A percentile compares a stretch with the other conserved stretches of the same genome.
Conservation (phyloP, 2,113 vertebrate genomes). For the Echinops telfairi region DNA sequence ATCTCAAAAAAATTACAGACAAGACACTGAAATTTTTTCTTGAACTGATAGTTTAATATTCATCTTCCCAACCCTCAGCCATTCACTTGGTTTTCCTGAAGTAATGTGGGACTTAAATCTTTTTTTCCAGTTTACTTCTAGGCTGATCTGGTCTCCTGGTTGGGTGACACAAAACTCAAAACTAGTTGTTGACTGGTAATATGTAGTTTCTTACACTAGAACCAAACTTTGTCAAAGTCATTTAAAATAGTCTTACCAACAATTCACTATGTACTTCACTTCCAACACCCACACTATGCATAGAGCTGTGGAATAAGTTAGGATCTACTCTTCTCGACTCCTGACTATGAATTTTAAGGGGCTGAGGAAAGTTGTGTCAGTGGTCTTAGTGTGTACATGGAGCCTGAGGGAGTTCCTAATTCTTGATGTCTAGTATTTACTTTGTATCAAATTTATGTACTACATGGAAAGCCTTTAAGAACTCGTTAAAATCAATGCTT, state of each 20-base stretch:
- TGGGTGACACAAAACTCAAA: conserved; percentile 16
- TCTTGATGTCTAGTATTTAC: neutral
- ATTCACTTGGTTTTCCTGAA: conserved; percentile 30
- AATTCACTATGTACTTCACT: conserved; percentile 33
- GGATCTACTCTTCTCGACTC: conserved; percentile 58
- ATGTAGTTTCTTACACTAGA: neutral
- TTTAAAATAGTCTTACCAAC: conserved; percentile 55
- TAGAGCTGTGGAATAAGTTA: neutral
- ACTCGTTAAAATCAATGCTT: conserved; percentile 97
- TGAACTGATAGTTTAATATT: conserved; percentile 48
- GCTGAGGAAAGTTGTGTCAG: neutral
- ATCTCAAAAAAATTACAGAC: conserved; percentile 44
- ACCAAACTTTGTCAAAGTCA: conserved; percentile 6
- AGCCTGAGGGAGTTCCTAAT: neutral
- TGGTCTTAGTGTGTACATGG: neutral
- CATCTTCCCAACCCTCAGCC: neutral
- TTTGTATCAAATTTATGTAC: conserved; percentile 92
- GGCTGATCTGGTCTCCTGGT: conserved; percentile 16
- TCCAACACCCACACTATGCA: neutral
- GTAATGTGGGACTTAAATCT: neutral
- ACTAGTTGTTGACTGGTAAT: neutral
- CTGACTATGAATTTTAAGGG: conserved; percentile 1
- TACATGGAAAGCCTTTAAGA: conserved; percentile 96
- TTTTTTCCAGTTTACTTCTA: conserved; percentile 45
- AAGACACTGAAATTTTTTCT: conserved; percentile 65